These are phyloP conservation scores for Bradypodion pumilum DNA, from an alignment of 2,797 vertebrate genomes.

Conservation along the genomic window DNA sequence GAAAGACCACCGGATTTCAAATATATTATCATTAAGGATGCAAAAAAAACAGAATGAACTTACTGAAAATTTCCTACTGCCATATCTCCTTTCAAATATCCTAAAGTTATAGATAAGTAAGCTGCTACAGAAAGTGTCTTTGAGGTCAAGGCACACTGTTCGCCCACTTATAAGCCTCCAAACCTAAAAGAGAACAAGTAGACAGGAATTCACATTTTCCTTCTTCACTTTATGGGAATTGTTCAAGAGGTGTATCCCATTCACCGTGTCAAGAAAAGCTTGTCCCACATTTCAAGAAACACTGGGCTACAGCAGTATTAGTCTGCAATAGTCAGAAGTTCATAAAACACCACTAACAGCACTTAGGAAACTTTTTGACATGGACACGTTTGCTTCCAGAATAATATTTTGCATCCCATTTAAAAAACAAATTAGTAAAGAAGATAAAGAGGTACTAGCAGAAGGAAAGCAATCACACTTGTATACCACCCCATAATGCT, in stretches of 20 bases:
- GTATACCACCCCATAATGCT: too few relatives aligned
- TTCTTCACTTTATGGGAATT: conserved; percentile 8
- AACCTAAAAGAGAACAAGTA: conserved; percentile 74
- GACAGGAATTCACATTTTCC: conserved; percentile 25
- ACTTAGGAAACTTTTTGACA: conserved; percentile 1
- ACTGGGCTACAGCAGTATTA: not conserved
- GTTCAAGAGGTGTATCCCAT: not conserved
- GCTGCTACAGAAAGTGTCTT: conserved; percentile 94
- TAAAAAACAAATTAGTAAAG: not conserved
- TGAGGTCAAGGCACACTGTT: conserved; percentile 91
- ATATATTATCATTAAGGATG: accelerated
- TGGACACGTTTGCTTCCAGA: conserved; percentile 11
- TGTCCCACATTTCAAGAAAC: not conserved
- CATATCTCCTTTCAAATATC: conserved; percentile 95
- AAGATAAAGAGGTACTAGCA: conserved; percentile 1
- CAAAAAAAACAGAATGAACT: conserved; percentile 66
- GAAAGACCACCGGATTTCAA: not conserved
- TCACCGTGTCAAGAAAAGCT: not conserved
- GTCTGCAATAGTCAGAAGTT: not conserved
- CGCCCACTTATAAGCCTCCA: conserved; percentile 90
- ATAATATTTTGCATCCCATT: conserved; percentile 7
- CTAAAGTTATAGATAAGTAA: conserved; percentile 96
- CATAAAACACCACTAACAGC: not conserved
- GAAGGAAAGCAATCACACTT: too few relatives aligned
- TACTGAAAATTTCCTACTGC: conserved; percentile 94